A percentile compares a stretch with the other conserved stretches of the same genome.
Conservation (phyloP, 2,113 vertebrate species). For the Haemorhous mexicanus region DNA sequence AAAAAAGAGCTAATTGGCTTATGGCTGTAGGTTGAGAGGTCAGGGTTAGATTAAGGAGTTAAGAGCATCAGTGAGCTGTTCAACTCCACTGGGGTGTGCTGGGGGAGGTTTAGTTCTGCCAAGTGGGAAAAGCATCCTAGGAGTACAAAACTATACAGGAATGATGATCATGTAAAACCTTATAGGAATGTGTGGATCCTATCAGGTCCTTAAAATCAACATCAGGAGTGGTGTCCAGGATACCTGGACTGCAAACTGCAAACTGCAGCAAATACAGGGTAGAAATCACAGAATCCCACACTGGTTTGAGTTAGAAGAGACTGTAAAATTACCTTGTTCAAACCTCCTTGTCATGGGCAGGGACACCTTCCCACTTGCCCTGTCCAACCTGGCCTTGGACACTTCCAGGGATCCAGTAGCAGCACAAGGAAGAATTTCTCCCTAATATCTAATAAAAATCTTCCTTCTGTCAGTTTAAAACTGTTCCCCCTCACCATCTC, state of each 20-base stretch:
- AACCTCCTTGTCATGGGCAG: background rate
- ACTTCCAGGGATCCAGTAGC: background rate
- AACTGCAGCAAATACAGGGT: background rate
- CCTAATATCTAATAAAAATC: background rate
- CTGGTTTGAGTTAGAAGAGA: background rate
- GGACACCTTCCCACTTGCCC: background rate
- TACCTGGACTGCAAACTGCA: background rate
- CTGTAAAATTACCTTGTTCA: background rate
- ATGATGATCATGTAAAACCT: background rate
- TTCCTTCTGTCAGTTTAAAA: background rate
- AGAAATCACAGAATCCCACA: background rate
- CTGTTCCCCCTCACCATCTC: background rate
- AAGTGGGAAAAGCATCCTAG: background rate
- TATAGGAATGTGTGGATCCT: background rate
- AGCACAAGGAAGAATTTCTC: background rate
- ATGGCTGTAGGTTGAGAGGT: constrained; percentile 31
- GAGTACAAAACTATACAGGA: background rate
- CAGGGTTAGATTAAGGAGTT: constrained; percentile 36
- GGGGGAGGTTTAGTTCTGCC: background rate
- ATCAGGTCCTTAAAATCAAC: background rate
- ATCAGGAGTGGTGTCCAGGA: background rate
- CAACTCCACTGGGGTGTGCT: background rate
- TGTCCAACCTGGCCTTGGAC: rapidly evolving
- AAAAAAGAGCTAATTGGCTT: constrained; percentile 55
- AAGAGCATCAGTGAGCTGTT: background rate